phyloP scores from a whole-genome alignment of 2,113 vertebrate genomes.

The Eretmochelys imbricata region DNA sequence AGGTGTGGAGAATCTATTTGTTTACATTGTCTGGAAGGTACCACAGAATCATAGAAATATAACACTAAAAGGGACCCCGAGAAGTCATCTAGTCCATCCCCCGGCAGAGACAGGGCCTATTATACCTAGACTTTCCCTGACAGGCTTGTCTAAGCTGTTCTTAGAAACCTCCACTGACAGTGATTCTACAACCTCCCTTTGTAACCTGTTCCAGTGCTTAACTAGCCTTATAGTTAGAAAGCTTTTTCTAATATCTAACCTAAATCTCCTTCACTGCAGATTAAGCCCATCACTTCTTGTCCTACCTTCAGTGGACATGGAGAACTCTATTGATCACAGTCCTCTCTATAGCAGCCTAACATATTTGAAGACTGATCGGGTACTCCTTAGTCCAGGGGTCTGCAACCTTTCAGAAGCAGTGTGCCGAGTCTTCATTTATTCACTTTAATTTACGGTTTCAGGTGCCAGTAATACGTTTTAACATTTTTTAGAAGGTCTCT shows the following conservation, averaged over 20 bases:
- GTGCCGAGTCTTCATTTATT: too few relatives aligned
- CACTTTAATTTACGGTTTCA: too few relatives aligned
- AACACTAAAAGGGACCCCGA: too few relatives aligned
- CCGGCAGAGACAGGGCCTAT: too few relatives aligned
- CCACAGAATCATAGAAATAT: neutral
- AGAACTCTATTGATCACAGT: neutral
- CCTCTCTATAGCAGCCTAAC: neutral
- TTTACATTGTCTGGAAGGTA: neutral
- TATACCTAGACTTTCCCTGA: too few relatives aligned
- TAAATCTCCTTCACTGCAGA: neutral
- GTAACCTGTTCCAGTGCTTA: neutral
- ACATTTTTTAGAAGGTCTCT: too few relatives aligned
- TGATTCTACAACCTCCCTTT: neutral
- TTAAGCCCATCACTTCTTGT: neutral
- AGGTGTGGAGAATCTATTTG: neutral
- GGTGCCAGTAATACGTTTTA: too few relatives aligned
- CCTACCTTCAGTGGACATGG: neutral
- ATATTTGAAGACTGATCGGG: neutral
- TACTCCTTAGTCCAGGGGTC: too few relatives aligned
- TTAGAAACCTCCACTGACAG: neutral
- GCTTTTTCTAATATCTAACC: neutral
- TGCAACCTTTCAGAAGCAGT: too few relatives aligned
- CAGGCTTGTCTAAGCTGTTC: too few relatives aligned
- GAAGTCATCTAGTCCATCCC: too few relatives aligned
- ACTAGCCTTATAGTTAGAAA: neutral